Conservation (phyloP, 2,888 invertebrate species). For the Thyatira batis region DNA sequence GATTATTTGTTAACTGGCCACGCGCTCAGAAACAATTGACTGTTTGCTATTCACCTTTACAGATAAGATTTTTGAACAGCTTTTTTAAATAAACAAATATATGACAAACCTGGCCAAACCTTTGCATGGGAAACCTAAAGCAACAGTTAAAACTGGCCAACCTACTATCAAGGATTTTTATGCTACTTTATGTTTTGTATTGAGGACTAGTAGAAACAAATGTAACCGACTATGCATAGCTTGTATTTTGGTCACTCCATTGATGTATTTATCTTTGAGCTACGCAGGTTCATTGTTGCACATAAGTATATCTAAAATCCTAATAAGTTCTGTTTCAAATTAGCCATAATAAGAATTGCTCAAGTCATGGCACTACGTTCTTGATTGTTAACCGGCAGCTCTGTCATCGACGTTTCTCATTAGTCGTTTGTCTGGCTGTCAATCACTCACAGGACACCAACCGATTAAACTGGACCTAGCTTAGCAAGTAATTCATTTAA, state of each 20-base stretch:
- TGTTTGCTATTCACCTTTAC: slow-evolving; percentile 61
- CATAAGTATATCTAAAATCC: too few relatives aligned
- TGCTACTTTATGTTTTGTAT: too few relatives aligned
- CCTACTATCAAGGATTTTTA: too few relatives aligned
- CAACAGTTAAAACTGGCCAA: too few relatives aligned
- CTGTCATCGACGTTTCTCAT: slow-evolving; percentile 34
- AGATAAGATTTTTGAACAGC: slow-evolving; percentile 72
- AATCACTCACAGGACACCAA: slow-evolving; percentile 27
- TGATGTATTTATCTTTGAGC: too few relatives aligned
- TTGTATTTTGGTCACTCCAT: too few relatives aligned
- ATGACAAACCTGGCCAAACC: neutral
- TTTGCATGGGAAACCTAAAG: neutral
- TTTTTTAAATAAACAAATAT: slow-evolving; percentile 26
- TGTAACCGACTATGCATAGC: too few relatives aligned
- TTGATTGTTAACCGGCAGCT: slow-evolving; percentile 26
- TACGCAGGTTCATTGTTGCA: too few relatives aligned
- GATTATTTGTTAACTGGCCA: slow-evolving; percentile 80
- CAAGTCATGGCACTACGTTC: slow-evolving; percentile 16
- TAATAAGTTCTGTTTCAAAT: too few relatives aligned
- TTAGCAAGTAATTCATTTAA: neutral
- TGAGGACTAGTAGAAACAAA: too few relatives aligned
- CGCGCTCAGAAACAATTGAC: slow-evolving; percentile 80
- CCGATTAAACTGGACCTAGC: neutral
- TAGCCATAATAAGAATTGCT: slow-evolving; percentile 7
- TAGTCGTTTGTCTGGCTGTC: slow-evolving; percentile 38